Evolutionary conservation across 2,113 vertebrate genomes (phyloP).

Genomic region (Phyllopteryx taeniolatus): DNA sequence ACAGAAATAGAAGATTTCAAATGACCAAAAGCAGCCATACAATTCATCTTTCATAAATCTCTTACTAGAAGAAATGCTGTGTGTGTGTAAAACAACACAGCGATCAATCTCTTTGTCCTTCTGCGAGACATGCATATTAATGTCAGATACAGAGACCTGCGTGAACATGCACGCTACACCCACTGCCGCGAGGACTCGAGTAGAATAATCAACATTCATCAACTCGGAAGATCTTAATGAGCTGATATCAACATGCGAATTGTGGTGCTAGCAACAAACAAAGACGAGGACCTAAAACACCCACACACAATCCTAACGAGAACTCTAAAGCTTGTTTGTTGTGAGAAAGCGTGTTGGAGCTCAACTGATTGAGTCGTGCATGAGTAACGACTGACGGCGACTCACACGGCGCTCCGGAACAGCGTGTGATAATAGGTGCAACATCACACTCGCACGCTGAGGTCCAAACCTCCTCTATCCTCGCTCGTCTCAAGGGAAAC

Average conservation of each 20-base stretch:
- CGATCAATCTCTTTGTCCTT: slow-evolving; percentile 32
- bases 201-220: slow-evolving; percentile 57
- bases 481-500: slow-evolving; percentile 21
- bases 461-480: slow-evolving; percentile 24
- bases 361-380: not conserved
- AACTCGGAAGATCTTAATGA: slow-evolving; percentile 52
- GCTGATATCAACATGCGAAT: slow-evolving; percentile 59
- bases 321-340: not conserved
- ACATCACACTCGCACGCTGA: slow-evolving; percentile 35
- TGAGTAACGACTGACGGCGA: slow-evolving; percentile 21
- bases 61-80: slow-evolving; percentile 11
- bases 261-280: slow-evolving; percentile 46
- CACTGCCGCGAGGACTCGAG: slow-evolving; percentile 22
- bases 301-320: not conserved
- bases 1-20: not conserved
- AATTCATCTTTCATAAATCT: not conserved
- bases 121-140: slow-evolving; percentile 61
- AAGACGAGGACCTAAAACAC: slow-evolving; percentile 22
- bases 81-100: not conserved
- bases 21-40: not conserved
- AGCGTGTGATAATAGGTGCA: slow-evolving; percentile 45
- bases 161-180: not conserved
- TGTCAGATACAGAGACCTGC: slow-evolving; percentile 29
- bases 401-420: slow-evolving; percentile 17
- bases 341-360: slow-evolving; percentile 2